phyloP scores from a whole-genome alignment of 2,888 invertebrate genomes.

The Choristoneura rosaceana region DNA sequence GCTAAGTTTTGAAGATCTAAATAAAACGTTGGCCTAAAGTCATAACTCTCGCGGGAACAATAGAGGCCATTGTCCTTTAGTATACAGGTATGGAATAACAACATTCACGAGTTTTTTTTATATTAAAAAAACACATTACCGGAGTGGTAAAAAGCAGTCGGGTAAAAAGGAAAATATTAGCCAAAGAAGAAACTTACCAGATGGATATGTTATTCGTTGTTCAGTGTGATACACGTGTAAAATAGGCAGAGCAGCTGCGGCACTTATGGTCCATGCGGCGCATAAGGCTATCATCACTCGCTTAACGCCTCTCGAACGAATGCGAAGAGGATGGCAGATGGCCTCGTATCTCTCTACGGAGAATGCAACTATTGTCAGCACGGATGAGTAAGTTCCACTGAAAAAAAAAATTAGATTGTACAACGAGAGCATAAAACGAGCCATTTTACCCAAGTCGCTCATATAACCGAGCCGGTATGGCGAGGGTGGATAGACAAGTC shows the following conservation, averaged over 20 bases:
- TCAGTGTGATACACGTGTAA: not conserved
- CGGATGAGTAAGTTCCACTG: slow-evolving; percentile 42
- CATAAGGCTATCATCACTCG: slow-evolving; percentile 31
- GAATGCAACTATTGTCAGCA: slow-evolving; percentile 42
- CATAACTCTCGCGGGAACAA: no score
- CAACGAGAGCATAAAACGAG: no score
- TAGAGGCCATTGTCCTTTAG: no score
- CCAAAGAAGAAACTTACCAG: not conserved
- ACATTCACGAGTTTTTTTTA: no score
- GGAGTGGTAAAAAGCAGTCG: no score
- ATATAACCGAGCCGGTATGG: no score
- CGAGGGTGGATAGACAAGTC: no score
- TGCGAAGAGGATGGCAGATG: slow-evolving; percentile 40
- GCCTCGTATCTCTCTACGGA: slow-evolving; percentile 43
- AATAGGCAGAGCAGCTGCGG: slow-evolving; percentile 1
- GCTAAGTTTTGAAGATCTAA: no score
- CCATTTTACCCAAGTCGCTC: no score
- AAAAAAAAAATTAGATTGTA: slow-evolving; percentile 6
- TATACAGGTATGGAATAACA: no score
- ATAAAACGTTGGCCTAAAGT: no score
- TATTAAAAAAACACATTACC: no score
- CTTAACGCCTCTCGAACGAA: slow-evolving; percentile 11
- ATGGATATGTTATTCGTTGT: not conserved
- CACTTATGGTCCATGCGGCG: slow-evolving; percentile 23
- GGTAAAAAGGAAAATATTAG: not conserved